Percentiles rank a stretch among this genome's conserved stretches.
These are phyloP conservation scores for Galago senegalensis DNA, from an alignment of 2,797 vertebrate species.

Conservation along the genomic window DNA sequence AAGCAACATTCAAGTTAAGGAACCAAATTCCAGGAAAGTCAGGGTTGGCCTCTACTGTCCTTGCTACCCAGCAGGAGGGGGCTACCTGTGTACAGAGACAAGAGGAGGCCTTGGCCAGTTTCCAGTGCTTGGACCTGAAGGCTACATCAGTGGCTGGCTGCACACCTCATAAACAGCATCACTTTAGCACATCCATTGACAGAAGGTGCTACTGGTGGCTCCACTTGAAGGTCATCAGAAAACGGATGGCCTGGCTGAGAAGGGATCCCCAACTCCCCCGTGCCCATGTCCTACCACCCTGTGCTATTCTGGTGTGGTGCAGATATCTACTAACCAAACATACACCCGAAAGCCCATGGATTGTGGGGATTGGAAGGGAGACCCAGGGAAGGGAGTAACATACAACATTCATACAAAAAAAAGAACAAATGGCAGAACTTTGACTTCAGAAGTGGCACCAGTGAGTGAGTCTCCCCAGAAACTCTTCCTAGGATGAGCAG, in stretches of 20 bases:
- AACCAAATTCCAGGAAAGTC: not conserved
- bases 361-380: not conserved
- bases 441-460: constrained; percentile 26
- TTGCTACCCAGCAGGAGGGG: not conserved
- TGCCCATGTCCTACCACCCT: constrained; percentile 39
- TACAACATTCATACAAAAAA: not conserved
- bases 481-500: not conserved
- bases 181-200: not conserved
- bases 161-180: not conserved
- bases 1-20: constrained; percentile 53
- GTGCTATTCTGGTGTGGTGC: constrained; percentile 32
- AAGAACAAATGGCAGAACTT: not conserved
- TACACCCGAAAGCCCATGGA: not conserved
- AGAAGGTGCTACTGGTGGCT: not conserved
- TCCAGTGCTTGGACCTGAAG: not conserved
- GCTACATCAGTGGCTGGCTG: not conserved
- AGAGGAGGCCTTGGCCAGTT: not conserved
- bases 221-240: not conserved
- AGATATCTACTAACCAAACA: not conserved
- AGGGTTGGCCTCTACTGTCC: not conserved
- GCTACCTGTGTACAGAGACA: not conserved
- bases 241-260: constrained; percentile 37
- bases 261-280: constrained; percentile 73
- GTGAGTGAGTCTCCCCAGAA: constrained; percentile 35
- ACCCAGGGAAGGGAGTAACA: not conserved